Evolutionary conservation across 2,888 invertebrate species (phyloP), one percentile per base, ranked within the genome.

Genomic region (Odontocerum albicorne): DNA sequence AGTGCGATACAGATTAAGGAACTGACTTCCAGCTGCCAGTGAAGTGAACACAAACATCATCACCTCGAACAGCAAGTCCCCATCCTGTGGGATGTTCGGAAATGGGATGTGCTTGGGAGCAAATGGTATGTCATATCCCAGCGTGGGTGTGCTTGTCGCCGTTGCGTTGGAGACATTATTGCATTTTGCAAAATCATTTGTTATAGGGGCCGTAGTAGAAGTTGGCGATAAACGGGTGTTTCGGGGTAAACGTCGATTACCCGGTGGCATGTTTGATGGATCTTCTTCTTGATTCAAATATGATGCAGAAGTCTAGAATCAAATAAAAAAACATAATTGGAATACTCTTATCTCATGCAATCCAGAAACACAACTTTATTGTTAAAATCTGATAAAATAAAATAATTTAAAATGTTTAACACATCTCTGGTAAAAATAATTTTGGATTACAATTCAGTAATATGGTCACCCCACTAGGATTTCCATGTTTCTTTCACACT

Each of bases 1-100:
- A 2, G 95, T 96, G 63, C 94, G 85, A 68, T 98, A 98, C 31
- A 98, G 80, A 75, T 98, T 95, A 35, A 98, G 79, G 68, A 96
- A 93, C 74, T 99, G 98, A 51, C 96, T 79, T 49, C 86, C 87
- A 16, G 92, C 86, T 0, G 90, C 87, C 36, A 90, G 80, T 19
- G 88, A 71, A 0, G 88, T 88, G 68, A 92, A 92, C 8, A 88
- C 72, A 69, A 95, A 88, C 68, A 93, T 87, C 66, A 95, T 82
- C 2, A 85, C 74, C 72, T 97, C 96, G 75, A 95, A 96, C 46
- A 87, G 76, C 42, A 96, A 70, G 63, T 91, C 90, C 44, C 88
- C 87, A 64, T 92, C 90, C 20, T 84, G 80, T 0, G 92, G 88
- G 40, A 90, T 83, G 47, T 82, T 82, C 1, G 91, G 90, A 66